phyloP scores from a whole-genome alignment of 2,797 vertebrate genomes.

The Rhynchonycteris naso region DNA sequence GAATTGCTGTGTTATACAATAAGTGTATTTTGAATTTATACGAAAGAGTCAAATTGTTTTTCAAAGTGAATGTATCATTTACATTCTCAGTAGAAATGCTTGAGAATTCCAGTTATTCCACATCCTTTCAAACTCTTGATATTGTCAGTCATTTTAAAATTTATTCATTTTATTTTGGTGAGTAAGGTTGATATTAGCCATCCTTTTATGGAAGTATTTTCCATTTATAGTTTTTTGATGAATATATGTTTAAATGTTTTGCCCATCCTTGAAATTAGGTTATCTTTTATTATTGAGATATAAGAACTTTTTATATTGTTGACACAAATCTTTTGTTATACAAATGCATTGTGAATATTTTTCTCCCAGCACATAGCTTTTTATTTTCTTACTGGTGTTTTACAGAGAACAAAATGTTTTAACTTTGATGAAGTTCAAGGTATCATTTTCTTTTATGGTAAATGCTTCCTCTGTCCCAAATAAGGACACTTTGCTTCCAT shows the following conservation, averaged over 20 bases:
- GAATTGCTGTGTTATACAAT: not conserved
- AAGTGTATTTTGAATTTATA: not conserved
- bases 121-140: not conserved
- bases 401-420: not conserved
- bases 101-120: not conserved
- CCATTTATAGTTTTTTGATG: not conserved
- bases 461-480: not conserved
- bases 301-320: not conserved
- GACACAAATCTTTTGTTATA: not conserved
- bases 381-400: not conserved
- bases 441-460: not conserved
- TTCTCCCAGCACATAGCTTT: not conserved
- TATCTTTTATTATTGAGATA: not conserved
- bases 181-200: not conserved
- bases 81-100: not conserved
- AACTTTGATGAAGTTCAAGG: not conserved
- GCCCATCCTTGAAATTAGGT: not conserved
- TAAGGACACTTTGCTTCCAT: not conserved
- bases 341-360: not conserved
- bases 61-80: not conserved
- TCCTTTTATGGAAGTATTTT: not conserved
- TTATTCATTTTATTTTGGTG: not conserved
- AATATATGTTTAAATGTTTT: not conserved
- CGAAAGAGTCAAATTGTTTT: not conserved
- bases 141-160: not conserved